phyloP scores from a whole-genome alignment of 2,888 invertebrate genomes.

The Hirtodrosophila confusa region DNA sequence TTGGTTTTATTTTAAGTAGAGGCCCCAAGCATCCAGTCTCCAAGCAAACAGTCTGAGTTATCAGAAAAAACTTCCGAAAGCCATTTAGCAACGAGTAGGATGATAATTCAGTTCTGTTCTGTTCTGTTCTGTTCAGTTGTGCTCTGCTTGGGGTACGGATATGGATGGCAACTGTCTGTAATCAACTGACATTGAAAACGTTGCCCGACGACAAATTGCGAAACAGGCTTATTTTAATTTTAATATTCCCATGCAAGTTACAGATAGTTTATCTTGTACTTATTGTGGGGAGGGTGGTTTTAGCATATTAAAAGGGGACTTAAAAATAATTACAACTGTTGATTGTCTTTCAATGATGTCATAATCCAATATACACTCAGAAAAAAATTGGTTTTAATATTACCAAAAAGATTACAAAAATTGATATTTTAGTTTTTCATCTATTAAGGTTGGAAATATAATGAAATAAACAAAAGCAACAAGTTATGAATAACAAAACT shows the following conservation, averaged over 20 bases:
- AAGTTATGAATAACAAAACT: too few species aligned
- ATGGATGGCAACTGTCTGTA: conserved; percentile 42
- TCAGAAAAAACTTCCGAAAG: conserved; percentile 44
- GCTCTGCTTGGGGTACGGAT: conserved; percentile 29
- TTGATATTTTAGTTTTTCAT: too few species aligned
- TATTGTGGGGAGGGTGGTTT: background rate
- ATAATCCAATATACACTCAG: conserved; percentile 1
- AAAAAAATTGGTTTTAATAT: too few species aligned
- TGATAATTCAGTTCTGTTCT: conserved; percentile 22
- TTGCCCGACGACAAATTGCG: conserved; percentile 39
- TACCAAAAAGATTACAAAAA: too few species aligned
- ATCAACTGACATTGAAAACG: conserved; percentile 62
- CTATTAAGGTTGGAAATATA: too few species aligned
- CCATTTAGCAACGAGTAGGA: conserved; percentile 38
- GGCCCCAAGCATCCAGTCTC: conserved; percentile 13
- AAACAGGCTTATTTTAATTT: conserved; percentile 23
- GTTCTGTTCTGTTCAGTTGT: conserved; percentile 18
- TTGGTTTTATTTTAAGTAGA: conserved; percentile 41
- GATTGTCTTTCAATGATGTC: conserved; percentile 40
- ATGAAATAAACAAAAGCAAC: too few species aligned
- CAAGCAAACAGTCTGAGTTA: background rate
- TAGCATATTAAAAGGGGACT: background rate
- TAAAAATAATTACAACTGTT: background rate
- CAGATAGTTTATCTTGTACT: background rate
- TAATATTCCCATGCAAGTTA: background rate